Percentiles rank a stretch among this genome's conserved stretches.
phyloP scores from a whole-genome alignment of 2,113 vertebrate species.

The Anguilla rostrata region DNA sequence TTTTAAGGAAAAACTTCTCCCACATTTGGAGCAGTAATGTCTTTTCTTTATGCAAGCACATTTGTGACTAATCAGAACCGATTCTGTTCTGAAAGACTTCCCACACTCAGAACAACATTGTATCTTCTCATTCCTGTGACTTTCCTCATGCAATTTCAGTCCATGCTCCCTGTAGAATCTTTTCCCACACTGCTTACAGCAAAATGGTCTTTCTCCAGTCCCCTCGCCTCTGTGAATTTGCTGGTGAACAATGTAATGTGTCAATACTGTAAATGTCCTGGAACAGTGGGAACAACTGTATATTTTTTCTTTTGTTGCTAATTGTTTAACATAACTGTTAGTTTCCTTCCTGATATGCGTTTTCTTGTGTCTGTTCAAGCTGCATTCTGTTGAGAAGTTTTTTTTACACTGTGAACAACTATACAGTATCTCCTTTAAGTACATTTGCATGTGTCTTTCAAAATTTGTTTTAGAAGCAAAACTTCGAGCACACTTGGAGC shows the following conservation, averaged over 20 bases:
- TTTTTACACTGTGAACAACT: background rate
- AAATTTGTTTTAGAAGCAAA: background rate
- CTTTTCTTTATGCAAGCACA: background rate
- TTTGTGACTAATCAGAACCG: constrained; percentile 1
- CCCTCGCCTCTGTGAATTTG: constrained; percentile 15
- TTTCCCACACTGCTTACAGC: background rate
- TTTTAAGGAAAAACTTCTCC: background rate
- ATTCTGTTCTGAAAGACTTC: background rate
- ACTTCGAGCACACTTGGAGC: background rate
- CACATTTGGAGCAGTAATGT: background rate
- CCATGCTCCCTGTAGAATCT: constrained; percentile 8
- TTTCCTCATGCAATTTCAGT: constrained; percentile 2
- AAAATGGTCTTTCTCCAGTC: background rate
- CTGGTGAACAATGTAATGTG: constrained; percentile 13
- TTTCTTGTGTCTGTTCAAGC: constrained; percentile 9
- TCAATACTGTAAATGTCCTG: background rate
- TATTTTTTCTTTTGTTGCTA: background rate
- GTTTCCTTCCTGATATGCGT: background rate
- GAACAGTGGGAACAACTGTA: constrained; percentile 11
- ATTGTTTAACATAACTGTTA: background rate
- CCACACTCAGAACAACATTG: background rate
- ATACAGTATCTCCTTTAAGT: background rate
- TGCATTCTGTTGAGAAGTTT: background rate
- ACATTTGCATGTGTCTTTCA: background rate
- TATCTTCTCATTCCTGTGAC: background rate